Conservation (phyloP, 2,888 invertebrate species). For the Nebria salina region DNA sequence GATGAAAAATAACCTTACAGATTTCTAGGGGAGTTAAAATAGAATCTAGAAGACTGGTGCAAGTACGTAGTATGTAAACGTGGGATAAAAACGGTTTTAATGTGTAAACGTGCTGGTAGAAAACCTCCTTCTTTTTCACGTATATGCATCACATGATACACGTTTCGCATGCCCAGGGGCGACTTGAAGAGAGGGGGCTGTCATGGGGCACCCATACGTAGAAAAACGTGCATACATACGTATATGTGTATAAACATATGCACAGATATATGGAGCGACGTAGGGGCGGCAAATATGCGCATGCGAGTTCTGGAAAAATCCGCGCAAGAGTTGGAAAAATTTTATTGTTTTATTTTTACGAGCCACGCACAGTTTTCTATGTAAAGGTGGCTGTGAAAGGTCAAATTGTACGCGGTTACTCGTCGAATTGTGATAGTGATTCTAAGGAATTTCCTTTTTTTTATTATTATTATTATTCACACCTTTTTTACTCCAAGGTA, state of each 20-base stretch:
- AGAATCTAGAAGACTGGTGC: too few species aligned
- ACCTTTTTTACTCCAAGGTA: too few species aligned
- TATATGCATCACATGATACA: conserved; percentile 2
- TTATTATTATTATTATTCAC: too few species aligned
- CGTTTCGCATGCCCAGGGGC: neutral
- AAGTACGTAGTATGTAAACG: too few species aligned
- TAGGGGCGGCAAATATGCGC: conserved; percentile 36
- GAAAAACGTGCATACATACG: conserved; percentile 2
- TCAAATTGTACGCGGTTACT: conserved; percentile 23
- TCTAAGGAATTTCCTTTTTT: conserved; percentile 2
- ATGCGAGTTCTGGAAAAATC: conserved; percentile 42
- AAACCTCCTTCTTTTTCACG: conserved; percentile 7
- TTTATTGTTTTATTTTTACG: conserved; percentile 46
- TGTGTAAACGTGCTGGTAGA: conserved; percentile 28
- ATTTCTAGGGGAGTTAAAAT: too few species aligned
- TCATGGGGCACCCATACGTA: conserved; percentile 25
- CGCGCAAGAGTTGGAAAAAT: conserved; percentile 34
- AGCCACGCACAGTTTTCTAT: conserved; percentile 36
- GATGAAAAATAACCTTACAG: too few species aligned
- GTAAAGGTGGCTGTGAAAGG: conserved; percentile 34
- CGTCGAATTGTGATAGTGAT: neutral
- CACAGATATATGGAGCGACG: conserved; percentile 5
- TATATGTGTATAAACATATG: neutral
- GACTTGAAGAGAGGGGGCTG: conserved; percentile 13
- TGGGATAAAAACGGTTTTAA: too few species aligned